Base-by-base conservation (phyloP, 2,888 invertebrate genomes). In the Dascillus cervinus region DNA sequence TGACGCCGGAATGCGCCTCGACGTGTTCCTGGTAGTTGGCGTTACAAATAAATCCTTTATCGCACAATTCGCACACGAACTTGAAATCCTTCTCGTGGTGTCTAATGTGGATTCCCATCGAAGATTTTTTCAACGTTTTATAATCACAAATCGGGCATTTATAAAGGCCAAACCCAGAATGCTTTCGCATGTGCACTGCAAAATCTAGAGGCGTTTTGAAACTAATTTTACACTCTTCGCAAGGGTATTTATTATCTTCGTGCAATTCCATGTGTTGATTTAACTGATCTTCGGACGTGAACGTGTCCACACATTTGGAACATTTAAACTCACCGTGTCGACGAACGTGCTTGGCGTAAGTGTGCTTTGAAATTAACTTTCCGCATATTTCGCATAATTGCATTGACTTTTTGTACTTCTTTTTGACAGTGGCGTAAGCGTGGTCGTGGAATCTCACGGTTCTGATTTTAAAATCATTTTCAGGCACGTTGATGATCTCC, bases 361-460 rank as follows among this genome's bases (percentile, higher is more conserved):
- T 8, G 17, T 4, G 44, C 2, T 44, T 47, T 2, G 47, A 37
- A 32, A 54, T 55, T 1, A 46, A 43, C 25, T 53, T 53, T n/a
- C 56, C 58, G 30, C 58, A 58, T 11, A 46, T 28, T 24, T 56
- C 50, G 19, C 58, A 58, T n/a, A n/a, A n/a, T n/a, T n/a, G n/a
- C n/a, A n/a, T n/a, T n/a, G n/a, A n/a, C n/a, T n/a, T n/a, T n/a
- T n/a, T n/a, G n/a, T n/a, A n/a, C n/a, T n/a, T n/a, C n/a, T n/a
- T n/a, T n/a, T n/a, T n/a, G n/a, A n/a, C n/a, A n/a, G n/a, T n/a
- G n/a, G n/a, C n/a, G n/a, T n/a, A n/a, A n/a, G n/a, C n/a, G n/a
- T n/a, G n/a, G n/a, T n/a, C n/a, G n/a, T n/a, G n/a, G n/a, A n/a
- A n/a, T n/a, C n/a, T n/a, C n/a, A n/a, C n/a, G n/a, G n/a, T n/a